Conservation (phyloP, 2,113 vertebrate genomes). For the Siphamia tubifer region DNA sequence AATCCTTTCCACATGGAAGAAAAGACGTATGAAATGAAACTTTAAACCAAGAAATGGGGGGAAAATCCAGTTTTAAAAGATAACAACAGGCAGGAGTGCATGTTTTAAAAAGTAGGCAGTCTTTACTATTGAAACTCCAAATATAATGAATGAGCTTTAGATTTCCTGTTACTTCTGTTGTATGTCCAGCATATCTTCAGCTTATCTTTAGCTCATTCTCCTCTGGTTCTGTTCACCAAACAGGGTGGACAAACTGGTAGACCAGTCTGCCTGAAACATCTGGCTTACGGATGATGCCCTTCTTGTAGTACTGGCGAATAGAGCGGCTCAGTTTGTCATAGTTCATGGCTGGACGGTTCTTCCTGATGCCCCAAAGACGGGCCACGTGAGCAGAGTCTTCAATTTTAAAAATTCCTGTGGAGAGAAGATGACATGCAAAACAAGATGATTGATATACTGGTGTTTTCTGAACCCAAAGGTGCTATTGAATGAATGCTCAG, state of each 20-base stretch:
- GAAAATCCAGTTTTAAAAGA: neutral
- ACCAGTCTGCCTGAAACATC: constrained; percentile 94
- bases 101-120: constrained; percentile 60
- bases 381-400: constrained; percentile 95
- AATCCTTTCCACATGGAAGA: neutral
- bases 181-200: constrained; percentile 54
- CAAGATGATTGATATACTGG: neutral
- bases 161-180: constrained; percentile 8
- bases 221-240: constrained; percentile 70
- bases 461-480: too few species aligned
- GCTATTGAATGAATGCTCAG: too few species aligned
- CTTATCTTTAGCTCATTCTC: neutral
- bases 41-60: neutral
- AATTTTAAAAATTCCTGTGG: constrained; percentile 92
- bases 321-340: constrained; percentile 97
- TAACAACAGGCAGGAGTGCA: constrained; percentile 59
- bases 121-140: constrained; percentile 35
- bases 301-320: constrained; percentile 98
- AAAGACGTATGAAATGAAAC: neutral
- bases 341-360: constrained; percentile 96
- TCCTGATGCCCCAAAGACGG: constrained; percentile 91
- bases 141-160: neutral
- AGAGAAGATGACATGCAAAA: neutral
- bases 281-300: constrained; percentile 93
- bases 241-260: constrained; percentile 92